Conservation (phyloP, 2,797 vertebrate species). For the Bovichtus variegatus region DNA sequence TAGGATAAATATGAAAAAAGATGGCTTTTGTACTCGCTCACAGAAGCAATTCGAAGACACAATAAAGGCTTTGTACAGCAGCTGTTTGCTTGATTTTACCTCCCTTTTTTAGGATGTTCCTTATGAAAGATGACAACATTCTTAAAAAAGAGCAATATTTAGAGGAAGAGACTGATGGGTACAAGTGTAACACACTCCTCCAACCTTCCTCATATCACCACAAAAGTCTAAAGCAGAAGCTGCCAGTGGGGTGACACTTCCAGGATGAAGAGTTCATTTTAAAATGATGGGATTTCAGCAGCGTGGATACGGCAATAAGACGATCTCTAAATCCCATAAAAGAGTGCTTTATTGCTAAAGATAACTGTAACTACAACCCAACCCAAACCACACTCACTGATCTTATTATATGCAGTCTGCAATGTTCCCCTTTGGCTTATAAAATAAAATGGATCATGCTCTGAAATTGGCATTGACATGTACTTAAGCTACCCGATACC, state of each 20-base stretch:
- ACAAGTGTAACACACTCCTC: neutral
- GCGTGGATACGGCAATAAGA: constrained; percentile 16
- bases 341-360: constrained; percentile 40
- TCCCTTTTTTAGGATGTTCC: constrained; percentile 1
- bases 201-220: neutral
- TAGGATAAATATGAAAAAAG: neutral
- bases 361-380: constrained; percentile 53
- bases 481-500: constrained; percentile 15
- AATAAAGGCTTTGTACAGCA: neutral
- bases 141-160: neutral
- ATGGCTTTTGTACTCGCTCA: neutral
- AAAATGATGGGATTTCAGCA: constrained; percentile 46
- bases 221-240: neutral
- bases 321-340: constrained; percentile 40
- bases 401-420: constrained; percentile 51
- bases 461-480: constrained; percentile 37
- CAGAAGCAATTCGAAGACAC: neutral
- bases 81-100: constrained; percentile 17
- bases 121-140: neutral
- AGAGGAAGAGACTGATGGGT: neutral
- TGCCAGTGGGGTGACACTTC: neutral
- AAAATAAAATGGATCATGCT: constrained; percentile 40
- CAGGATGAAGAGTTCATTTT: constrained; percentile 33
- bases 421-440: constrained; percentile 43
- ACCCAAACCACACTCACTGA: constrained; percentile 24